Conservation (phyloP, 2,797 vertebrate species). For the Astyanax mexicanus region DNA sequence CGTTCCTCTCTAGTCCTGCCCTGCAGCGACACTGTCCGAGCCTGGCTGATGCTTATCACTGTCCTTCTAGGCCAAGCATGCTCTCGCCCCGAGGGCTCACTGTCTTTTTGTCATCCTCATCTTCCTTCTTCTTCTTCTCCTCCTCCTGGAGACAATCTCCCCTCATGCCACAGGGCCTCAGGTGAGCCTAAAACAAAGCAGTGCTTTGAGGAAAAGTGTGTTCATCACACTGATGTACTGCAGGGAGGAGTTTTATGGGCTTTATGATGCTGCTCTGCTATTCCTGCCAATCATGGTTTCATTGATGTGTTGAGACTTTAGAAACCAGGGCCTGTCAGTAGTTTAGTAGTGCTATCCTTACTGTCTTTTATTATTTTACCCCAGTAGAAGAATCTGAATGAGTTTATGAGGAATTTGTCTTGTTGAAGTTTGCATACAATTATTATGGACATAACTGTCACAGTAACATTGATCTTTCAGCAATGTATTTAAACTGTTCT, state of each 20-base stretch:
- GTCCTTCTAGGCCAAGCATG: slow-evolving; percentile 31
- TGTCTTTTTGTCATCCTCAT: slow-evolving; percentile 49
- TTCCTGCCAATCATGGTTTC: no score
- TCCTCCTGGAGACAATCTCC: slow-evolving; percentile 18
- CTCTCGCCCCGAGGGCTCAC: slow-evolving; percentile 44
- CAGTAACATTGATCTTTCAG: no score
- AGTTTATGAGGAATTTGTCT: no score
- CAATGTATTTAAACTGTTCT: no score
- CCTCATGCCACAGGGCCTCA: slow-evolving; percentile 27
- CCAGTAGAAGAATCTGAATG: no score
- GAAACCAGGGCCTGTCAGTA: background rate
- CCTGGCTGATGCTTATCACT: slow-evolving; percentile 60
- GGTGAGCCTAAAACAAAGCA: slow-evolving; percentile 50
- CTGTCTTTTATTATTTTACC: no score
- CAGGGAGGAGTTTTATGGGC: slow-evolving; percentile 9
- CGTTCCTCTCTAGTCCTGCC: slow-evolving; percentile 48
- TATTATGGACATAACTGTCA: no score
- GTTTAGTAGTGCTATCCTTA: no score
- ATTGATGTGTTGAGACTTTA: slow-evolving; percentile 1
- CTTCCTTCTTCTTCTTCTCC: slow-evolving; percentile 41
- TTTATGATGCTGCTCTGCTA: slow-evolving; percentile 26
- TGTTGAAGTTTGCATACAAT: no score
- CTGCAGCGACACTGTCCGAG: slow-evolving; percentile 59
- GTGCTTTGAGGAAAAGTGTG: slow-evolving; percentile 20
- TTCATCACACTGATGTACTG: slow-evolving; percentile 26